A percentile compares a stretch with the other conserved stretches of the same genome.
These are phyloP conservation scores for Zaprionus capensis DNA, from an alignment of 1,140 invertebrate genomes.

Conservation along the genomic window DNA sequence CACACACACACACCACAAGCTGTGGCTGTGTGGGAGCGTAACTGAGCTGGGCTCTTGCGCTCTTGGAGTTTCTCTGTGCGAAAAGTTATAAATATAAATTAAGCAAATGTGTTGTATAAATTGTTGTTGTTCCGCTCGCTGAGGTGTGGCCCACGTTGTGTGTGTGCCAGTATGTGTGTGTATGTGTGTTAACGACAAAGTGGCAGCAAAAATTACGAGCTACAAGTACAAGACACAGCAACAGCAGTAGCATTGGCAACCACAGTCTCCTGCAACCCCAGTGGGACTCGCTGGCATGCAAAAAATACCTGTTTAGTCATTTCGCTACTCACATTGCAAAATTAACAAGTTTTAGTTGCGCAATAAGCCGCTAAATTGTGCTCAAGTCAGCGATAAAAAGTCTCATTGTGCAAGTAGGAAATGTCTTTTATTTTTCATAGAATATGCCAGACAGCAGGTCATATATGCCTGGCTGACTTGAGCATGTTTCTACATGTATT, in stretches of 20 bases:
- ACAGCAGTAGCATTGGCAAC: slow-evolving; percentile 13
- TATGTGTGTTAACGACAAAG: slow-evolving; percentile 47
- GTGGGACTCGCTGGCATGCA: slow-evolving; percentile 9
- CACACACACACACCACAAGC: neutral
- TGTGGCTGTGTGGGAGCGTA: neutral
- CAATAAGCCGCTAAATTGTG: neutral
- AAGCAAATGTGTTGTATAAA: slow-evolving; percentile 82
- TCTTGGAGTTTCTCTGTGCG: slow-evolving; percentile 43
- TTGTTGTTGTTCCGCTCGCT: slow-evolving; percentile 60
- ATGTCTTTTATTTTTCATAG: neutral
- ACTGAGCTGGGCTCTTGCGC: slow-evolving; percentile 10
- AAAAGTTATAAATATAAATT: slow-evolving; percentile 81
- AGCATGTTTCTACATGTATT: neutral
- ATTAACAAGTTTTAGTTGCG: neutral
- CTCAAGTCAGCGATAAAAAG: neutral
- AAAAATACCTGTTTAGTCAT: neutral
- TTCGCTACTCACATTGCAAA: neutral
- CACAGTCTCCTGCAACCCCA: slow-evolving; percentile 17
- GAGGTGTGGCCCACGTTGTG: slow-evolving; percentile 14
- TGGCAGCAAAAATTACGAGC: slow-evolving; percentile 72
- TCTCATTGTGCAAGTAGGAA: neutral
- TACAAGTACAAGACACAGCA: slow-evolving; percentile 51
- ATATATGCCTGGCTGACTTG: neutral
- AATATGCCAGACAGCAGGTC: neutral
- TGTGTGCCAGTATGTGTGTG: neutral